Conservation (phyloP, 2,888 invertebrate genomes). For the Hyalella azteca region DNA sequence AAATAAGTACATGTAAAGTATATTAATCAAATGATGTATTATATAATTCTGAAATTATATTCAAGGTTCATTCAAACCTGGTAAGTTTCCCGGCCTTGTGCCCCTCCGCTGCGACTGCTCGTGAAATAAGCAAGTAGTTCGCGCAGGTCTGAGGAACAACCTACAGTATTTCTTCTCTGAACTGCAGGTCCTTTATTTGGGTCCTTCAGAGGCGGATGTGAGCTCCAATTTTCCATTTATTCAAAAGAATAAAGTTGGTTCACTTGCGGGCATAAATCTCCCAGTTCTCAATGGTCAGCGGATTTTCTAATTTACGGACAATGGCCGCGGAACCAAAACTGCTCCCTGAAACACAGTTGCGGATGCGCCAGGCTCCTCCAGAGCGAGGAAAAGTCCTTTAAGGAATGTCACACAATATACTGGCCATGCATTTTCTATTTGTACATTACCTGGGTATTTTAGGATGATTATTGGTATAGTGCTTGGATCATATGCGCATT, state of each 20-base stretch:
- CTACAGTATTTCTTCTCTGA: not conserved
- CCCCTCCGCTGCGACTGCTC: too few species aligned
- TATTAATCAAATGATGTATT: too few species aligned
- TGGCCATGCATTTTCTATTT: too few species aligned
- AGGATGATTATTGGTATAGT: too few species aligned
- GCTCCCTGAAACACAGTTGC: not conserved
- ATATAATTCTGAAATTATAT: too few species aligned
- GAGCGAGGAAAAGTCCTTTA: not conserved
- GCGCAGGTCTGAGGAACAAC: not conserved
- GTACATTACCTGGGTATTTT: too few species aligned
- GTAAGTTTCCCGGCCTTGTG: too few species aligned
- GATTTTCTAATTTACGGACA: slow-evolving; percentile 36
- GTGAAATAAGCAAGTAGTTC: too few species aligned
- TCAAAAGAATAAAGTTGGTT: slow-evolving; percentile 32
- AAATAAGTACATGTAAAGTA: too few species aligned
- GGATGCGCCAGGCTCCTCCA: not conserved
- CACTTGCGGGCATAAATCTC: slow-evolving; percentile 34
- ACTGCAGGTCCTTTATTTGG: not conserved
- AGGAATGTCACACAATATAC: not conserved
- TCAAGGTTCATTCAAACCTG: too few species aligned
- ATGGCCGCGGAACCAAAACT: not conserved
- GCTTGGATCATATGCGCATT: too few species aligned
- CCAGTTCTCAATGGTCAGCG: slow-evolving; percentile 30
- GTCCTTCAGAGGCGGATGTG: not conserved
- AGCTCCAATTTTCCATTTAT: slow-evolving; percentile 28